Evolutionary conservation across 2,113 vertebrate genomes (phyloP).

Genomic region (Aramus guarauna): DNA sequence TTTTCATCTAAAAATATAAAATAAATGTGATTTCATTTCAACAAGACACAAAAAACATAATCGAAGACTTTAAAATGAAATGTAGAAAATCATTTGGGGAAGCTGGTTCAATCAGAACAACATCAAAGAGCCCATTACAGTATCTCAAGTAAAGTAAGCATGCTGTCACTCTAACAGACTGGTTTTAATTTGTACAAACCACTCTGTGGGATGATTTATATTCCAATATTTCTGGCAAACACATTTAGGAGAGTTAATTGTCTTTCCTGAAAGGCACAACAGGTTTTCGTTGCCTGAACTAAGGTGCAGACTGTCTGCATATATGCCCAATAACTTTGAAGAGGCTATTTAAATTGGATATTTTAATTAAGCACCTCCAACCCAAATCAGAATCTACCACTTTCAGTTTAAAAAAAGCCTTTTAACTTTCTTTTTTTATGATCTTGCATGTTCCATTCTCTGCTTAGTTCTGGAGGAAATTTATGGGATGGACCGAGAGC

Average conservation of each 20-base stretch:
- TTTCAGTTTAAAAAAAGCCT: neutral
- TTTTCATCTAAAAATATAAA: neutral
- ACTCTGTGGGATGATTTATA: neutral
- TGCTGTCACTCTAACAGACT: conserved; percentile 1
- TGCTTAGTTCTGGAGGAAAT: neutral
- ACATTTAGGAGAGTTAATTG: neutral
- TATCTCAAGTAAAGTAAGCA: conserved; percentile 2
- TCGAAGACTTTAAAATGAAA: neutral
- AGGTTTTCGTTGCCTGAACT: neutral
- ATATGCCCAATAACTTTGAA: neutral
- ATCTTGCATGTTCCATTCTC: neutral
- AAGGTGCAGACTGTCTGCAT: neutral
- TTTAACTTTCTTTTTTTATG: neutral
- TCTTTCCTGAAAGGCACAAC: neutral
- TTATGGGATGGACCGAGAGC: neutral
- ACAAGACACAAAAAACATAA: neutral
- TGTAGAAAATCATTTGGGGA: neutral
- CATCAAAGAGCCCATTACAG: conserved; percentile 10
- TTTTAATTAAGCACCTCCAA: neutral
- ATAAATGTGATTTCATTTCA: neutral
- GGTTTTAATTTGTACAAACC: conserved; percentile 28
- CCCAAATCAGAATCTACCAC: neutral
- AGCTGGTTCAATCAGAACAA: neutral
- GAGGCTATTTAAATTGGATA: neutral
- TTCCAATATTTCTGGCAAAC: neutral